Conservation (phyloP, 1,140 invertebrate genomes). For the Centruroides vittatus region DNA sequence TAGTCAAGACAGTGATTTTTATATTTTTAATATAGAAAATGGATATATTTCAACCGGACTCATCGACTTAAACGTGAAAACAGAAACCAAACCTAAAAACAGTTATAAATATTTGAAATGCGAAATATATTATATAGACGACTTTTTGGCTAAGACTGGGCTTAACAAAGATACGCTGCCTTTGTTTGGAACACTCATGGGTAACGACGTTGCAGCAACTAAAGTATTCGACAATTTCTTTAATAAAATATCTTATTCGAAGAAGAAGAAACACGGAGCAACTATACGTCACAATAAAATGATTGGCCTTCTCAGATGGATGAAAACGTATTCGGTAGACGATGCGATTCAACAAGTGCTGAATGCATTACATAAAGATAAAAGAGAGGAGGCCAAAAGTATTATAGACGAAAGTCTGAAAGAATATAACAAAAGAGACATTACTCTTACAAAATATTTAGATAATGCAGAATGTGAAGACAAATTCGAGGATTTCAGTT, state of each 20-base stretch:
- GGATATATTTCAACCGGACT: constrained; percentile 62
- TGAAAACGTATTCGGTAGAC: constrained; percentile 48
- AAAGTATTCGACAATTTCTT: constrained; percentile 53
- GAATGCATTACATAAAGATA: constrained; percentile 18
- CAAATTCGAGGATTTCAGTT: neutral
- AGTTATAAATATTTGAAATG: constrained; percentile 36
- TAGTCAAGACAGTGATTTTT: constrained; percentile 85
- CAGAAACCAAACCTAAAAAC: constrained; percentile 2
- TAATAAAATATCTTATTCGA: constrained; percentile 43
- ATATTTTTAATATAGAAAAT: constrained; percentile 53
- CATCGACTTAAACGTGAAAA: constrained; percentile 31
- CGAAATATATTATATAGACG: constrained; percentile 52
- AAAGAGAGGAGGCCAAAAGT: constrained; percentile 15
- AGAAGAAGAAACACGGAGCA: constrained; percentile 27
- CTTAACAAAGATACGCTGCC: constrained; percentile 50
- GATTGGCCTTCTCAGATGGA: constrained; percentile 51
- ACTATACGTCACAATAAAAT: constrained; percentile 39
- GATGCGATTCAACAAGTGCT: constrained; percentile 38
- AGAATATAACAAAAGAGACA: neutral
- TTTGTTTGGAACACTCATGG: constrained; percentile 59
- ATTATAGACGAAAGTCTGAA: neutral
- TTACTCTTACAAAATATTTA: too few species aligned
- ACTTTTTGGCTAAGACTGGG: constrained; percentile 45
- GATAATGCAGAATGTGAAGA: neutral
- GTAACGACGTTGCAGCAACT: constrained; percentile 69